A percentile compares a stretch with the other conserved stretches of the same genome.
These are phyloP conservation scores for Agonopterix heracliana DNA, from an alignment of 2,888 invertebrate genomes.

Conservation along the genomic window DNA sequence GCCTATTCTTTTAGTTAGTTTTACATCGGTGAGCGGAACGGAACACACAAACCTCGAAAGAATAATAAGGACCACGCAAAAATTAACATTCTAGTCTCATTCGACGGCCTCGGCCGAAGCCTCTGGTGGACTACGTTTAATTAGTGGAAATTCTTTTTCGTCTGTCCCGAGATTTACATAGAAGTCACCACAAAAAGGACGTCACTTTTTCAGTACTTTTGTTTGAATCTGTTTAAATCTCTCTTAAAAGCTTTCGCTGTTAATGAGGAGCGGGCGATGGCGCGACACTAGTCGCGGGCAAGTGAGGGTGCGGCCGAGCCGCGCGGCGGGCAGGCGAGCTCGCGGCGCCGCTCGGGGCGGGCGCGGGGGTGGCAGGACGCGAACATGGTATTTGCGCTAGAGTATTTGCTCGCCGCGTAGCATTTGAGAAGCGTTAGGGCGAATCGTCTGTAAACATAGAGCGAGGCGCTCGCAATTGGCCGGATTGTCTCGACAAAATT, in stretches of 20 bases:
- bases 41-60: slow-evolving; percentile 39
- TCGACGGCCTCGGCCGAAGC: slow-evolving; percentile 41
- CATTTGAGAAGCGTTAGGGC: slow-evolving; percentile 72
- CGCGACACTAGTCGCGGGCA: slow-evolving; percentile 29
- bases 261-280: slow-evolving; percentile 59
- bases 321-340: slow-evolving; percentile 19
- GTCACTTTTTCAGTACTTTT: slow-evolving; percentile 64
- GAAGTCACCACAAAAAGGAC: slow-evolving; percentile 66
- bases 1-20: slow-evolving; percentile 24
- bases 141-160: slow-evolving; percentile 58
- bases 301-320: slow-evolving; percentile 8
- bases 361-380: slow-evolving; percentile 21
- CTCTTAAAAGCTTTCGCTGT: slow-evolving; percentile 63
- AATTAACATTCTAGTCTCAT: slow-evolving; percentile 56
- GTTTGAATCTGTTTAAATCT: slow-evolving; percentile 67
- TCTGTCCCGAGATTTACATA: slow-evolving; percentile 60
- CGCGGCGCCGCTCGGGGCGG: slow-evolving; percentile 8
- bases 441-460: slow-evolving; percentile 64
- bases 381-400: slow-evolving; percentile 50
- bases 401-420: slow-evolving; percentile 67
- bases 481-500: slow-evolving; percentile 61
- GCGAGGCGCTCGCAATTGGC: slow-evolving; percentile 59
- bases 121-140: slow-evolving; percentile 54
- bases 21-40: slow-evolving; percentile 26
- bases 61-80: slow-evolving; percentile 40